Evolutionary conservation across 2,113 vertebrate species (phyloP).

Genomic region (Nesoenas mayeri): DNA sequence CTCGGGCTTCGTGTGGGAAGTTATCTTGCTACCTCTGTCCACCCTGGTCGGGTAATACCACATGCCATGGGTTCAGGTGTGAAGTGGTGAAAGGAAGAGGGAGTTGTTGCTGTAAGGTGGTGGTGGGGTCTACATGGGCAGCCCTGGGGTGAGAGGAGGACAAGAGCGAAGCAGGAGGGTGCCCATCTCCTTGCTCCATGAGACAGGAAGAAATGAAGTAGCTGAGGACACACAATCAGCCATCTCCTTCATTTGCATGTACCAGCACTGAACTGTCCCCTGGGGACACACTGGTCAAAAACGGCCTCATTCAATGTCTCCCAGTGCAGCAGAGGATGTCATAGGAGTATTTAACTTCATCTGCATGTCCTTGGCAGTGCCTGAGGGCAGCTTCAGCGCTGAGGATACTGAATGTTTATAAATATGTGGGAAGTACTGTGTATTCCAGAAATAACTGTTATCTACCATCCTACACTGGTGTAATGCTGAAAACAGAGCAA

Average conservation of each 20-base stretch:
- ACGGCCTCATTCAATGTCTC: neutral
- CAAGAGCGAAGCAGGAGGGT: neutral
- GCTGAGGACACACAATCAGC: neutral
- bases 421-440: neutral
- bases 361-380: neutral
- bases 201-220: neutral
- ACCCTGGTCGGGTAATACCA: neutral
- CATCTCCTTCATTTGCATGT: neutral
- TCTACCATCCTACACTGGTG: neutral
- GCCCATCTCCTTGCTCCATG: neutral
- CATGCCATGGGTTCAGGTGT: neutral
- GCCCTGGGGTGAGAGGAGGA: neutral
- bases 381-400: neutral
- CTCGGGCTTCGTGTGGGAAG: neutral
- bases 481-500: neutral
- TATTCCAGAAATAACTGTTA: slow-evolving; percentile 20
- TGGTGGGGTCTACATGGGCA: neutral
- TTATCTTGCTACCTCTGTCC: neutral
- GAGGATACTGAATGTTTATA: neutral
- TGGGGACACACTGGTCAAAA: neutral
- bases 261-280: neutral
- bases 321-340: neutral
- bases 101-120: too few relatives aligned
- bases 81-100: neutral
- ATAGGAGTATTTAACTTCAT: neutral